A percentile compares a stretch with the other conserved stretches of the same genome.
Evolutionary conservation across 1,140 invertebrate genomes (phyloP).

Genomic region (Nephotettix cincticeps): DNA sequence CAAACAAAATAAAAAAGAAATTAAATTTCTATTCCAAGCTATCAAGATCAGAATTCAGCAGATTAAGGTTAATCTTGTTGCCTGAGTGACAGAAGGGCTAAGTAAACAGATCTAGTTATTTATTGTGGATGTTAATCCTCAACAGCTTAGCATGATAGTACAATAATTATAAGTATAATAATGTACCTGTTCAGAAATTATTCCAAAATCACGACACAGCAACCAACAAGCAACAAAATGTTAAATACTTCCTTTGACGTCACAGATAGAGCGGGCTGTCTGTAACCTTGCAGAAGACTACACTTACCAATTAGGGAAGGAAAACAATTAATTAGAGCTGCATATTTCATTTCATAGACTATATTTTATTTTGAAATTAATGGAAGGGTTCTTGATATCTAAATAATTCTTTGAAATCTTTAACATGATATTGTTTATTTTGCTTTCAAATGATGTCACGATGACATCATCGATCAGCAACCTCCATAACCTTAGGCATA

Average conservation of each 20-base stretch:
- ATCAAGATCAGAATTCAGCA: too few species aligned
- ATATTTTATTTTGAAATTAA: too few species aligned
- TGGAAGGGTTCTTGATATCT: background rate
- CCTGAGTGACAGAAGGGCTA: too few species aligned
- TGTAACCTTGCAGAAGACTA: slow-evolving; percentile 20
- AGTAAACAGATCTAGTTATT: too few species aligned
- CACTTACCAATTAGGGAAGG: background rate
- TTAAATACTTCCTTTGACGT: slow-evolving; percentile 28
- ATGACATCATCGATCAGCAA: slow-evolving; percentile 28
- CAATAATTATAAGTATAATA: background rate
- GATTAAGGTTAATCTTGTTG: too few species aligned
- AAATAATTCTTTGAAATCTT: background rate
- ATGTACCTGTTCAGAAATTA: slow-evolving; percentile 6
- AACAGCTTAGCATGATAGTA: background rate
- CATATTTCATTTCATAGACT: too few species aligned
- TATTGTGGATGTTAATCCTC: too few species aligned
- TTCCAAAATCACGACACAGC: slow-evolving; percentile 16
- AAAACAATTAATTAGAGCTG: too few species aligned
- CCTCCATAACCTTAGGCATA: slow-evolving; percentile 22
- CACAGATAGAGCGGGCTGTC: slow-evolving; percentile 13
- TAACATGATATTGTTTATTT: background rate
- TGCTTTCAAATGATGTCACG: slow-evolving; percentile 16
- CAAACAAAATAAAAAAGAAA: too few species aligned
- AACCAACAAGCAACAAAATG: slow-evolving; percentile 21
- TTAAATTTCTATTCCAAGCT: too few species aligned